phyloP scores from a whole-genome alignment of 1,140 invertebrate genomes.

The Hyphantria cunea region DNA sequence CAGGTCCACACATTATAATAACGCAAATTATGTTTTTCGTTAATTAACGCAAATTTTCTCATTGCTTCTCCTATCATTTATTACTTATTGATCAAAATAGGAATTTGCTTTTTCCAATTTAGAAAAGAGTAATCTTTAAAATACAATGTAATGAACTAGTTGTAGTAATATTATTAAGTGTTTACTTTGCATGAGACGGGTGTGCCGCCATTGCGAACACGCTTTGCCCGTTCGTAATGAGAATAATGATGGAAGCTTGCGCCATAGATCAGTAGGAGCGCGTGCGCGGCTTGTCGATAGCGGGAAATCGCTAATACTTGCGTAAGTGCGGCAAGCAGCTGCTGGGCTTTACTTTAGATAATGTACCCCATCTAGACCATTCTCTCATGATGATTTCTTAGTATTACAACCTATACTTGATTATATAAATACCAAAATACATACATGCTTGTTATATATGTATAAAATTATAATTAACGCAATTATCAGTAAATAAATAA shows the following conservation, averaged over 20 bases:
- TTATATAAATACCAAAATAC: constrained; percentile 1
- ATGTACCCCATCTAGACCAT: constrained; percentile 24
- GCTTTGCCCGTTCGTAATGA: constrained; percentile 52
- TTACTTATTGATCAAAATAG: too few species aligned
- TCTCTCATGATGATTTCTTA: constrained; percentile 14
- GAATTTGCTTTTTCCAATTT: too few species aligned
- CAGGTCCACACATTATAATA: too few species aligned
- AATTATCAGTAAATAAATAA: too few species aligned
- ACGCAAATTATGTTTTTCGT: too few species aligned
- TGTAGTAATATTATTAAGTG: constrained; percentile 39
- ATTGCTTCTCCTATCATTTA: too few species aligned
- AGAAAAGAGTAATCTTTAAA: constrained; percentile 18
- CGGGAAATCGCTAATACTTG: constrained; percentile 66
- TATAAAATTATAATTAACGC: too few species aligned
- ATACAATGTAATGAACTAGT: constrained; percentile 31
- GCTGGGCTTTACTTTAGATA: constrained; percentile 38
- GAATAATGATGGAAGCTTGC: constrained; percentile 72
- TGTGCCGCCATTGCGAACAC: constrained; percentile 49
- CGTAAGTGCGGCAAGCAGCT: constrained; percentile 62
- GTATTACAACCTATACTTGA: constrained; percentile 21
- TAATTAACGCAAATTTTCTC: too few species aligned
- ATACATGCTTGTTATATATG: neutral
- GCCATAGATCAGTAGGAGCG: constrained; percentile 62
- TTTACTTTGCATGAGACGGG: constrained; percentile 41
- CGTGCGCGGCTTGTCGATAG: constrained; percentile 58